Base-by-base conservation (phyloP, 2,797 vertebrate genomes). In the Liparis tanakae region DNA sequence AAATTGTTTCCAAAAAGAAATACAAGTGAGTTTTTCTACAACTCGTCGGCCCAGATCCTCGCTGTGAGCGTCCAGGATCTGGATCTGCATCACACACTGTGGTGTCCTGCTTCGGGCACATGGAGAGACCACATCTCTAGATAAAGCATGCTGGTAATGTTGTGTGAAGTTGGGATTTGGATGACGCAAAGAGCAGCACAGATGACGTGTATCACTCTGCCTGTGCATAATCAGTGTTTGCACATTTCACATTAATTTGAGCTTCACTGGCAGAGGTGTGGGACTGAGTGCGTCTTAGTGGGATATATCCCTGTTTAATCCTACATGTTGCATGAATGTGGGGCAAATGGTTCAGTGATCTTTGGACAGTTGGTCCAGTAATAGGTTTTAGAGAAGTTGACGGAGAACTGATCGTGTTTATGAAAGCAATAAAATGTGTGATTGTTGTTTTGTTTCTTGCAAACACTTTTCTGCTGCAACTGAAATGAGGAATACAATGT, bases 221-320 rank as follows among this genome's bases (percentile, higher is more conserved):
- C 8, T 74, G 80, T 79, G 72, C 68, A 78, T 77, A 80, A 78
- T 80, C 78, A 44, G 69, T 68, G 56, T 82, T 58, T 74, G 72
- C 70, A 66, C 71, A 54, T 81, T 81, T 78, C 63, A n/a, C 56
- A 67, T 81, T 88, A 85, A 88, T 89, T 83, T 75, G 74, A 78
- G 51, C 22, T 67, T 57, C 10, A 62, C 61, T 80, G 88, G 80
- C 80, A 70, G 86, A 85, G 81, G 81, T 91, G 83, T 82, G 78
- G 69, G 72, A 56, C 20, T 56, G 20, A 70, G 64, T 34, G 81
- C 44, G 48, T 69, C 72, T 84, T 68, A n/a, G 55, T 78, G 76
- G 83, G 67, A 78, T 22, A 41, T 60, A 20, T 9, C 78, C 39
- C 53, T 1, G 10, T 46, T 75, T 90, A 90, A 86, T 90, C 85